Base-by-base conservation (phyloP, 2,113 vertebrate genomes). In the Stegastes partitus region DNA sequence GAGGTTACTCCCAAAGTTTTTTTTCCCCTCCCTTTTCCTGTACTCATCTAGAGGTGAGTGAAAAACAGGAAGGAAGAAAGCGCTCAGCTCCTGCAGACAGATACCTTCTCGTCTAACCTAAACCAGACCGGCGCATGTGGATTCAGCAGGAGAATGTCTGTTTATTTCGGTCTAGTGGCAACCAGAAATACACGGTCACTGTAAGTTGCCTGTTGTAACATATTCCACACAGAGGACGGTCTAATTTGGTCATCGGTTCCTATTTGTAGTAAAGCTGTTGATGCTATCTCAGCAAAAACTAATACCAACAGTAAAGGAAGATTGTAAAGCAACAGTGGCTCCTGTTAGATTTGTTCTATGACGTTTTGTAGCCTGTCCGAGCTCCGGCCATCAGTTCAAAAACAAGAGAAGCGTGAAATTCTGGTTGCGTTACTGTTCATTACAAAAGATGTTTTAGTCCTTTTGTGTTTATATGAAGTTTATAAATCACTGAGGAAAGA, bases 61-160 rank as follows among this genome's bases (percentile, higher is more conserved):
- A 68, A 81, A 64, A 75, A 42, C 51, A 22, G 79, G 63, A 82
- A 68, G 74, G 44, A 84, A 67, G 53, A 64, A 71, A 44, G 19
- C 2, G 34, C 69, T 77, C 26, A 21, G 34, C n/a, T 69, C 34
- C 2, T 53, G 28, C 67, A 19, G 66, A 83, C 65, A 63, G 70
- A 73, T 70, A 57, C 74, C 14, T 57, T 80, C 62, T 12, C 23
- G 68, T 28, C 2, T 31, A 49, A 58, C 73, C 67, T 61, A 79
- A 66, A 71, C 55, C 54, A 69, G 62, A 68, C 51, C 5, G 10
- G 23, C 73, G 45, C 68, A 54, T 70, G 74, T 68, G 12, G n/a
- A 63, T 70, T 54, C 7, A 62, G 31, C 26, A 53, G 23, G 69
- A 16, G 50, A 61, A 62, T 28, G 47, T 56, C n/a, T 74, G 58